Evolutionary conservation across 2,888 invertebrate genomes (phyloP).

Genomic region (Eledona agricola): DNA sequence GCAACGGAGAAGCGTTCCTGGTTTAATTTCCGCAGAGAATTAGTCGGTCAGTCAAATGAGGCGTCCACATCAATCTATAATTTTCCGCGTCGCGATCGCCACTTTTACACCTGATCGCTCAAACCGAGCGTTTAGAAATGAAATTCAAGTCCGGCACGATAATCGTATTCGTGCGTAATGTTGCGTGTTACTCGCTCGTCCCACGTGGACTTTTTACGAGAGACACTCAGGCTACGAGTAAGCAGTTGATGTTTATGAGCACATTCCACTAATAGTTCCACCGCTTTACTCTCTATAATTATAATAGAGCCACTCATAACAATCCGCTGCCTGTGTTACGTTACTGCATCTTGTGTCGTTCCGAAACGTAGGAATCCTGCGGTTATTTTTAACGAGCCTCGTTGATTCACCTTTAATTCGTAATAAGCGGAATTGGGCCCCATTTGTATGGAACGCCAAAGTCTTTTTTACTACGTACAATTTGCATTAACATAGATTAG

Average conservation of each 20-base stretch:
- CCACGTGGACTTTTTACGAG: constrained; percentile 34
- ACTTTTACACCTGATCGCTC: constrained; percentile 10
- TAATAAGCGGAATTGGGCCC: constrained; percentile 23
- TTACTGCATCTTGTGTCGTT: constrained; percentile 31
- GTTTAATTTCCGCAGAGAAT: no score
- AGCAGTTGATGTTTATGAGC: constrained; percentile 40
- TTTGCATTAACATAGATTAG: no score
- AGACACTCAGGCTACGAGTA: constrained; percentile 31
- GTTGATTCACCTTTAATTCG: constrained; percentile 32
- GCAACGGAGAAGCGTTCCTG: no score
- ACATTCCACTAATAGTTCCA: constrained; percentile 41
- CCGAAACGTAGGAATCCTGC: constrained; percentile 14
- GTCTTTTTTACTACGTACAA: no score
- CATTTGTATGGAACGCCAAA: no score
- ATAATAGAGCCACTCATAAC: constrained; percentile 40
- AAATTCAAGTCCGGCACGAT: constrained; percentile 29
- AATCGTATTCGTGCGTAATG: constrained; percentile 46
- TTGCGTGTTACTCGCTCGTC: constrained; percentile 40
- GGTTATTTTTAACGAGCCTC: constrained; percentile 29
- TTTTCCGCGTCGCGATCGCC: constrained; percentile 2
- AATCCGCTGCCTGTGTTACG: constrained; percentile 36
- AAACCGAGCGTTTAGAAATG: constrained; percentile 7
- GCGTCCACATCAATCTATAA: no score
- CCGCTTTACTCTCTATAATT: constrained; percentile 40
- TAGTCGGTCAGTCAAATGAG: no score